Evolutionary conservation across 2,113 vertebrate genomes (phyloP).

Genomic region (Laticauda colubrina): DNA sequence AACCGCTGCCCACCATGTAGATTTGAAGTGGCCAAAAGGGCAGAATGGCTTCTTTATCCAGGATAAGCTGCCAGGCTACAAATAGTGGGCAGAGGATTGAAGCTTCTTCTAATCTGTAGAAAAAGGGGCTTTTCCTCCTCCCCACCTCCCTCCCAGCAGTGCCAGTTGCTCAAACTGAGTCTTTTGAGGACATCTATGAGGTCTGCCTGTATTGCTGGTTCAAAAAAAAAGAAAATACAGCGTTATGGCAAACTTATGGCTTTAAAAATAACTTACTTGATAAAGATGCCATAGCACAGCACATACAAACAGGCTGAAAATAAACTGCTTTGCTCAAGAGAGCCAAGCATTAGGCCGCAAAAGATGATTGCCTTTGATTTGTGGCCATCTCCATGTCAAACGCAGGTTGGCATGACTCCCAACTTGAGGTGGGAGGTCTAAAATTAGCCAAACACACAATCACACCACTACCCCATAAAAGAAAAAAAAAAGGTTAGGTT

Average conservation of each 20-base stretch:
- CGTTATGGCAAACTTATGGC: background rate
- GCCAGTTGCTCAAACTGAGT: background rate
- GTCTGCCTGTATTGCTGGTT: background rate
- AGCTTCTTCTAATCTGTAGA: background rate
- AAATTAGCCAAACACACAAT: constrained; percentile 20
- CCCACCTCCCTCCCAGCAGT: too few species aligned
- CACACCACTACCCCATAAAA: background rate
- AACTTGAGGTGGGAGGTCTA: constrained; percentile 6
- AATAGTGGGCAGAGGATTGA: background rate
- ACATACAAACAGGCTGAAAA: background rate
- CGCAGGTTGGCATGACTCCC: background rate
- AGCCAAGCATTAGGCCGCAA: background rate
- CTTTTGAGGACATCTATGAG: background rate
- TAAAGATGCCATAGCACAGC: constrained; percentile 2
- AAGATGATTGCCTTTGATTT: background rate
- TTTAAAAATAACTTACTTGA: constrained; percentile 11
- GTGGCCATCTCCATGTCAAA: background rate
- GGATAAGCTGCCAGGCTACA: background rate
- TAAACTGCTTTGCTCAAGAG: background rate
- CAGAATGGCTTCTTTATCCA: background rate
- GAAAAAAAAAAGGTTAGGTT: background rate
- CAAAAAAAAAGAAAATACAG: background rate
- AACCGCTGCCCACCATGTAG: background rate
- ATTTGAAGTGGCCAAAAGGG: background rate
- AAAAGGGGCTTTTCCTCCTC: background rate